Evolutionary conservation across 2,797 vertebrate genomes (phyloP).

Genomic region (Alca torda): DNA sequence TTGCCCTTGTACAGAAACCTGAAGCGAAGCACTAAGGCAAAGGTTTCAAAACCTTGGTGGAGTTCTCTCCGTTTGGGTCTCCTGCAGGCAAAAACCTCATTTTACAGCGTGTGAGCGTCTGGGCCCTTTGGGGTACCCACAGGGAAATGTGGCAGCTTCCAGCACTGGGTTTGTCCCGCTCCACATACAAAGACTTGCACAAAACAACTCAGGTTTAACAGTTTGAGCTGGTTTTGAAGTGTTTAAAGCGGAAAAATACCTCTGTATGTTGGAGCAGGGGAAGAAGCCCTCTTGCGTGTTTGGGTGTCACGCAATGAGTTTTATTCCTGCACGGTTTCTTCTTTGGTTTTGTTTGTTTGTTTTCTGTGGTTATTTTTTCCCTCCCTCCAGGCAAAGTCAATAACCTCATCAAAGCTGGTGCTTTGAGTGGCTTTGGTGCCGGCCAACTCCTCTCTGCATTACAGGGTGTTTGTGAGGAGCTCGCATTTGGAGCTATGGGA

Average conservation of each 20-base stretch:
- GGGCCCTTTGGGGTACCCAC: neutral
- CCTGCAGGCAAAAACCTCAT: neutral
- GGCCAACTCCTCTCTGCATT: neutral
- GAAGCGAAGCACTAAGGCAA: neutral
- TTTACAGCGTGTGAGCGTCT: fast-evolving
- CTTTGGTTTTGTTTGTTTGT: neutral
- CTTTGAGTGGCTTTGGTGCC: neutral
- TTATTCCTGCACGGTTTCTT: neutral
- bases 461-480: neutral
- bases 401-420: neutral
- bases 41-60: neutral
- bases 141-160: neutral
- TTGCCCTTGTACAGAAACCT: neutral
- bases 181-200: neutral
- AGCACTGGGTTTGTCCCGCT: neutral
- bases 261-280: neutral
- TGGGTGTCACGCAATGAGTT: neutral
- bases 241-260: neutral
- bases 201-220: neutral
- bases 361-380: neutral
- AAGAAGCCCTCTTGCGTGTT: neutral
- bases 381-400: neutral
- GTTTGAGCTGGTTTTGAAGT: neutral
- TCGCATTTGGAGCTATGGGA: neutral
- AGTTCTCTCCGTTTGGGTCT: neutral